phyloP scores from a whole-genome alignment of 2,113 vertebrate species.

The Dicrurus megarhynchus region DNA sequence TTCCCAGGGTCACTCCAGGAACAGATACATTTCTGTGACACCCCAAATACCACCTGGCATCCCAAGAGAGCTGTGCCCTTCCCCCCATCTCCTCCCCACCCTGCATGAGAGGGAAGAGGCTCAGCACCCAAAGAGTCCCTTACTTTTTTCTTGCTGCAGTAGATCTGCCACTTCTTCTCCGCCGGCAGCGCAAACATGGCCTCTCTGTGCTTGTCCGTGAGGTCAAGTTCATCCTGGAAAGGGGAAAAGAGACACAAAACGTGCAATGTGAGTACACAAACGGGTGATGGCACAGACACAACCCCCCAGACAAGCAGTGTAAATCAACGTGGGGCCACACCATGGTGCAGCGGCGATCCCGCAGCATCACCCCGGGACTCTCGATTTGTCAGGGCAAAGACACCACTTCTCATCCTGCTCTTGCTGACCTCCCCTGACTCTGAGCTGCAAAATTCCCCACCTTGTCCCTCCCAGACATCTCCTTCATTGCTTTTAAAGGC shows the following conservation, averaged over 20 bases:
- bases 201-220: constrained; percentile 96
- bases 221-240: constrained; percentile 92
- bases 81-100: neutral
- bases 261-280: neutral
- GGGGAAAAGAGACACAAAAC: neutral
- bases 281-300: neutral
- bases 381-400: neutral
- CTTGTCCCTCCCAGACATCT: neutral
- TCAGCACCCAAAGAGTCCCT: neutral
- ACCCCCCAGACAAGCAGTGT: neutral
- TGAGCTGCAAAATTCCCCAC: neutral
- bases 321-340: neutral
- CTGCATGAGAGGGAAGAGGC: neutral
- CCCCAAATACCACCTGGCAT: neutral
- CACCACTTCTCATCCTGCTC: neutral
- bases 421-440: neutral
- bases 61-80: neutral
- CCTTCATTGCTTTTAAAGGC: neutral
- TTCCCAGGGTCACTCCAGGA: neutral
- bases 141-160: constrained; percentile 99
- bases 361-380: rapidly evolving
- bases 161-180: constrained; percentile 97
- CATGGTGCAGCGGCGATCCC: rapidly evolving
- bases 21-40: neutral
- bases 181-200: constrained; percentile 98